Evolutionary conservation across 2,888 invertebrate genomes (phyloP), one percentile per base, ranked within the genome.

Genomic region (Dromius quadrimaculatus): DNA sequence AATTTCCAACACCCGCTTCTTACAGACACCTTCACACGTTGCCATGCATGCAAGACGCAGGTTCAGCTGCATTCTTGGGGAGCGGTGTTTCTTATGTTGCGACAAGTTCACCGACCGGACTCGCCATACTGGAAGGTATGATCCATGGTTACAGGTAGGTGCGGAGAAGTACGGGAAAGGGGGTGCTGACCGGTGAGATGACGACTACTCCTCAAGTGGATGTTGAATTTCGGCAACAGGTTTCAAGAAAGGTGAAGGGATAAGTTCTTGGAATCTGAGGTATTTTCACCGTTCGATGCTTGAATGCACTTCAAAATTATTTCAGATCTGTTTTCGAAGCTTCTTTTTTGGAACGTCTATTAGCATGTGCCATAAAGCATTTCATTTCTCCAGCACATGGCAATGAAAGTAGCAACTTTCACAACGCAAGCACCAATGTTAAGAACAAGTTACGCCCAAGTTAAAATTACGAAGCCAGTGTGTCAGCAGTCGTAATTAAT

Each of bases 51-150:
- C 36, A 11, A n/a, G 2, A 36, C 28, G 62, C 41, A 61, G 62
- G 62, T 62, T 41, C 17, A 62, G 22, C 62, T 62, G 62, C 62
- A 62, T 62, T 62, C 62, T 41, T 62, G 23, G 41, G 22, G 47
- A 11, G 47, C 47, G 19, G 19, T 20, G 11, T n/a, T n/a, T n/a
- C n/a, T n/a, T n/a, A n/a, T n/a, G 41, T 38, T 11, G 62, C 38
- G 23, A 41, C 62, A 62, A 41, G 62, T 41, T 62, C 62, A 62
- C 8, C 62, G 62, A 62, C 62, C 62, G 62, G 17, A 19, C 36
- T 32, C 8, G 32, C 32, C 54, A 9, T 2, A 15, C 54, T 6
- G 23, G 13, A 28, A 17, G 8, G 36, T 36, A 9, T 45, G 19
- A 45, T 45, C 19, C 19, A 2, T 47, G 47, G 11, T 45, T 19